Base-by-base conservation (phyloP, 2,888 invertebrate genomes). In the Caenorhabditis plicata region DNA sequence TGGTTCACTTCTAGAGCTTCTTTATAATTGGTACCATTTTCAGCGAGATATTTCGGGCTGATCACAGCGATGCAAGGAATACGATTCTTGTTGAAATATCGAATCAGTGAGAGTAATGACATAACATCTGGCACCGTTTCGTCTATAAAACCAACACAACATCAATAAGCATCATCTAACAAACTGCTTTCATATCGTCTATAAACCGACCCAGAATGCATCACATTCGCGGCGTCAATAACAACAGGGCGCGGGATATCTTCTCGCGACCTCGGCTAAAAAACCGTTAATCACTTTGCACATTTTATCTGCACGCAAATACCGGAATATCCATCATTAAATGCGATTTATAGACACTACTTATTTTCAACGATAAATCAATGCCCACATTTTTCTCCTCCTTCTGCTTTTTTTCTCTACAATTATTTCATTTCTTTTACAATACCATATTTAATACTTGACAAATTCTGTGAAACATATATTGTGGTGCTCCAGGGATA, bases 171-270 rank as follows among this genome's bases (percentile, higher is more conserved):
- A 8, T 17, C 11, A 9, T 38, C 27, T 13, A 15, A 27, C 36
- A 11, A 17, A 40, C 35, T 9, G 1, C 3, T 3, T 0, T 13
- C 22, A 13, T 29, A 15, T 20, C 60, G 23, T 3, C 2, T 22
- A 36, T 60, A 53, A 3, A 17, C 4, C 15, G 60, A 53, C 17
- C 60, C 60, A 13, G 45, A 41, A 38, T 60, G 60, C 60, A 60
- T 60, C 7, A 60, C 31, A 41, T 60, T 60, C 3, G 60, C 45
- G 17, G 53, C 60, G 15, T 60, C 60, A 25, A 60, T 41, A 1
- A 60, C 39, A 19, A 60, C 46, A 3, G 44, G 44, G 2, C 60
- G 41, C 7, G 32, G 31, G n/a, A n/a, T n/a, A n/a, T n/a, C n/a
- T n/a, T n/a, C n/a, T n/a, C n/a, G n/a, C n/a, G n/a, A n/a, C n/a